A percentile compares a stretch with the other conserved stretches of the same genome.
Conservation (phyloP, 2,888 invertebrate species). For the Agrotis exclamationis region DNA sequence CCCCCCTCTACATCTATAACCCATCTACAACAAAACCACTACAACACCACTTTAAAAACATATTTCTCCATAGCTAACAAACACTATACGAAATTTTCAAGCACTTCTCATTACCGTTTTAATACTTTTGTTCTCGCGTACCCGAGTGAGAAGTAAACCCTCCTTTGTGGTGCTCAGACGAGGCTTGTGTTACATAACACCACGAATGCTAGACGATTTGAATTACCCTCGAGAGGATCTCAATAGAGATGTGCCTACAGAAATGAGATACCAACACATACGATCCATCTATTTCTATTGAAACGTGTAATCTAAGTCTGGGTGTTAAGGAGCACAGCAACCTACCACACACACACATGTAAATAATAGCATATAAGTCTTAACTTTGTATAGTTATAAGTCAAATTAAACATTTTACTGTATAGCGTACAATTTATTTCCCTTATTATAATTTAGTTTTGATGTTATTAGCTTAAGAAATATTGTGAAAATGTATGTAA, state of each 20-base stretch:
- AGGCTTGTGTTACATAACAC: conserved; percentile 39
- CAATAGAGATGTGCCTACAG: conserved; percentile 34
- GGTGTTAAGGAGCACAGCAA: too few relatives aligned
- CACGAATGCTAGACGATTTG: conserved; percentile 29
- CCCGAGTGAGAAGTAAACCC: background rate
- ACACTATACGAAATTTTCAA: background rate
- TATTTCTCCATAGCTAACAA: background rate
- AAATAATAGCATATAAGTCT: too few relatives aligned
- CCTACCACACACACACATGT: too few relatives aligned
- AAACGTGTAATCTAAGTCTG: conserved; percentile 2
- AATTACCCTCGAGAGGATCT: conserved; percentile 41
- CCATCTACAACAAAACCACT: too few relatives aligned
- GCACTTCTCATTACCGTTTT: conserved; percentile 2
- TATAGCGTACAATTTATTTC: too few relatives aligned
- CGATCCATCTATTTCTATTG: conserved; percentile 32
- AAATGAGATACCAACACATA: conserved; percentile 36
- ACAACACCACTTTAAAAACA: background rate
- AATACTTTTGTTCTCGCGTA: conserved; percentile 13
- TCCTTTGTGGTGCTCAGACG: conserved; percentile 17
- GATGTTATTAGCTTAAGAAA: too few relatives aligned
- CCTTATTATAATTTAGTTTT: too few relatives aligned
- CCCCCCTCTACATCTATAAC: too few relatives aligned
- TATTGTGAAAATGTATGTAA: too few relatives aligned
- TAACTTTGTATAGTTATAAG: too few relatives aligned
- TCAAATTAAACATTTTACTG: too few relatives aligned